Evolutionary conservation across 2,797 vertebrate genomes (phyloP), one percentile per base, ranked within the genome.

Genomic region (Poecilia wingei): DNA sequence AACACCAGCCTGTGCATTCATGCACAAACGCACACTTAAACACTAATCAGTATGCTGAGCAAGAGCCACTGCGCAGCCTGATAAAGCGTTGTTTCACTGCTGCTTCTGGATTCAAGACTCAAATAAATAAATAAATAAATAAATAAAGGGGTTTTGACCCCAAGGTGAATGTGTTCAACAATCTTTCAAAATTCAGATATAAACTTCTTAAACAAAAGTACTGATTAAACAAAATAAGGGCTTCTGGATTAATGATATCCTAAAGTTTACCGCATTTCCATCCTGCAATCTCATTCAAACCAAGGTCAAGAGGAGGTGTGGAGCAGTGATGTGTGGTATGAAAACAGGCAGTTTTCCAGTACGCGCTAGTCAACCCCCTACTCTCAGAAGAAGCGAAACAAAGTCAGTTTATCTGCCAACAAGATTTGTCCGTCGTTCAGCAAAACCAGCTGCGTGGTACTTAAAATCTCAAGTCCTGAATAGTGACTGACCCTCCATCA

Each of bases 31-130:
- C 82, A n/a, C 39, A 31, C 49, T 51, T 4, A 31, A 57, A 16
- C 73, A 72, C 83, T 86, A 77, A 93, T 94, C 90, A 89, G 90
- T 90, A 93, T 93, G 91, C 92, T 61, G 85, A 88, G 86, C 85
- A 84, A 84, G 85, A 90, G 86, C 78, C 85, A 59, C 80, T 79
- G 86, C 41, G 45, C 82, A 87, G 90, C 71, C 89, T 83, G 92
- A 94, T 93, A 92, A 92, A 85, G 87, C 85, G 82, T 86, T 87
- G 84, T 79, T 81, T 87, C 81, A 69, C 77, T 82, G 83, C 82
- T 75, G 86, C 82, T 70, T 14, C 81, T 80, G 84, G 77, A 83
- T 89, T 79, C 79, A 22, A 85, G 74, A 71, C 77, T 51, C 7
- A 66, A 72, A 72, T 22, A 72, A 13, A 25, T 2, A 53, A 55